Conservation (phyloP, 2,113 vertebrate genomes). For the Turnix velox region DNA sequence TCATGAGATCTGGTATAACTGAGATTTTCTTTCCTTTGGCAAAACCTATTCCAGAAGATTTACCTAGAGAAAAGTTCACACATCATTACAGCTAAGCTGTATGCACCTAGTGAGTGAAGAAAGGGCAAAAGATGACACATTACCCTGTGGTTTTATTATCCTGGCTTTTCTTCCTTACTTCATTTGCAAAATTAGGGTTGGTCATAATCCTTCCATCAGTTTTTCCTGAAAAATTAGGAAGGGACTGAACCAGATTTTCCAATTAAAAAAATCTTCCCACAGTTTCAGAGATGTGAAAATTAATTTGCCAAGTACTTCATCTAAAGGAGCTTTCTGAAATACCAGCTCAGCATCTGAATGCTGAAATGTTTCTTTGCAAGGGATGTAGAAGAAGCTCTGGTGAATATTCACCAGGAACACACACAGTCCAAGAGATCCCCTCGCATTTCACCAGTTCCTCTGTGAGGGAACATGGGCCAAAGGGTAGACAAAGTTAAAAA, state of each 20-base stretch:
- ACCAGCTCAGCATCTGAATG: neutral
- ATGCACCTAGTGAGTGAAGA: neutral
- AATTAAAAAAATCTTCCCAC: constrained; percentile 54
- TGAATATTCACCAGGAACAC: neutral
- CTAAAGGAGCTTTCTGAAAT: neutral
- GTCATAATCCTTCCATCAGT: constrained; percentile 44
- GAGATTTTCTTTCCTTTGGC: constrained; percentile 49
- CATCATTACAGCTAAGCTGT: constrained; percentile 21
- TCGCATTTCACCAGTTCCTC: neutral
- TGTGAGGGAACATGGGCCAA: rapidly evolving
- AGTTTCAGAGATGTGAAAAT: constrained; percentile 41
- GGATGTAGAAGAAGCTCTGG: neutral
- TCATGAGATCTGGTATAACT: constrained; percentile 37
- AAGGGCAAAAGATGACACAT: constrained; percentile 28
- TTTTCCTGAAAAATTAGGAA: constrained; percentile 56
- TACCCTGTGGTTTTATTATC: constrained; percentile 31
- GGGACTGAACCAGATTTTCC: constrained; percentile 32
- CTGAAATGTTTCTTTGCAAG: neutral
- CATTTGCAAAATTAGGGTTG: constrained; percentile 59
- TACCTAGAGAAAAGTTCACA: constrained; percentile 34
- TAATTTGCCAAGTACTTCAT: neutral
- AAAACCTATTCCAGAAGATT: constrained; percentile 42
- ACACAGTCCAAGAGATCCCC: rapidly evolving
- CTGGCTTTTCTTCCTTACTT: constrained; percentile 20
- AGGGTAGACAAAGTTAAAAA: neutral